A percentile compares a stretch with the other conserved stretches of the same genome.
Conservation (phyloP, 2,113 vertebrate species). For the Psittacula cyanocephala region DNA sequence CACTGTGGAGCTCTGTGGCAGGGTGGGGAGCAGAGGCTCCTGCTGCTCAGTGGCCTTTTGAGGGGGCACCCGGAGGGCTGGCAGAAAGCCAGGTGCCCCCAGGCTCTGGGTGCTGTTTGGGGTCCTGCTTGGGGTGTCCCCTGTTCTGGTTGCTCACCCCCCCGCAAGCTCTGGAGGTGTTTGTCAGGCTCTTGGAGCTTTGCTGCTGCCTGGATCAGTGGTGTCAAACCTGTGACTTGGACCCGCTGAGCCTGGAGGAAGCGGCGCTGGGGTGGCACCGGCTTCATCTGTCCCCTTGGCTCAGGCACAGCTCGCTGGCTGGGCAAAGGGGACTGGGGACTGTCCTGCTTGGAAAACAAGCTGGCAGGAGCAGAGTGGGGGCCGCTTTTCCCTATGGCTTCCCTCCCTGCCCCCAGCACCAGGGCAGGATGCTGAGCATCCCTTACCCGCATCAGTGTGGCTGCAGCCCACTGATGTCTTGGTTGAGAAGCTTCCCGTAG, state of each 20-base stretch:
- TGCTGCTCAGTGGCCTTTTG: accelerated
- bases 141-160: not conserved
- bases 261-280: accelerated
- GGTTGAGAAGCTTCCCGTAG: accelerated
- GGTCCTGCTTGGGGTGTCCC: not conserved
- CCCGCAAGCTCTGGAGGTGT: not conserved
- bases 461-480: accelerated
- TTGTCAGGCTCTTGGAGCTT: not conserved
- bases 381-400: accelerated
- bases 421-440: not conserved
- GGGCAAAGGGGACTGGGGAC: not conserved
- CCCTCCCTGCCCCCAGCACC: not conserved
- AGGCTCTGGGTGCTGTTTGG: not conserved
- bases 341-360: accelerated
- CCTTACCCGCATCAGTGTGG: accelerated
- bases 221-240: not conserved
- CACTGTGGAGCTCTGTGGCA: accelerated
- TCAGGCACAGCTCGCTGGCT: not conserved
- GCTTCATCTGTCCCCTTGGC: not conserved
- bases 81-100: not conserved
- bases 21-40: not conserved
- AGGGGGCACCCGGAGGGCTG: not conserved
- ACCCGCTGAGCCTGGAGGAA: not conserved
- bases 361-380: not conserved
- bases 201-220: accelerated